Percentiles rank a stretch among this genome's conserved stretches.
Conservation (phyloP, 2,113 vertebrate species). For the Rafetus swinhoei region DNA sequence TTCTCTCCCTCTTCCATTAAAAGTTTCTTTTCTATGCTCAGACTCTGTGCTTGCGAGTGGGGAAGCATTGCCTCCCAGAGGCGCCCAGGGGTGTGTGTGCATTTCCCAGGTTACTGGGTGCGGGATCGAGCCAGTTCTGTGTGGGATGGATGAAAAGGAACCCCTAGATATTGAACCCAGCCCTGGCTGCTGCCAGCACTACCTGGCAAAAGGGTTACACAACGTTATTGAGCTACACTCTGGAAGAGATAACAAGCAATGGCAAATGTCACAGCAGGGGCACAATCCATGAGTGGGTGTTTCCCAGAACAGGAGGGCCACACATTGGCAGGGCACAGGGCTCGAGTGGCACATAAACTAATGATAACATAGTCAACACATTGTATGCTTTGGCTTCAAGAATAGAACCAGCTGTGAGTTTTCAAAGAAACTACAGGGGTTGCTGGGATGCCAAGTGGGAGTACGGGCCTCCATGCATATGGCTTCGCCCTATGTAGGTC, state of each 20-base stretch:
- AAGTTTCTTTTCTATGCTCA: too few relatives aligned
- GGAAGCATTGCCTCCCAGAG: too few relatives aligned
- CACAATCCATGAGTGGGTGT: not conserved
- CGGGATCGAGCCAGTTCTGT: too few relatives aligned
- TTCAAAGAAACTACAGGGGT: not conserved
- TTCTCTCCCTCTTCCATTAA: too few relatives aligned
- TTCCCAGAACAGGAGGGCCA: not conserved
- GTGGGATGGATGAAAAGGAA: too few relatives aligned
- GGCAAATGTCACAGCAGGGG: not conserved
- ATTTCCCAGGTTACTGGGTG: too few relatives aligned
- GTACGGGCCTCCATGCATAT: not conserved
- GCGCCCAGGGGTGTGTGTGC: too few relatives aligned
- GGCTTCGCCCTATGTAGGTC: not conserved
- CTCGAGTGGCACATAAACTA: not conserved
- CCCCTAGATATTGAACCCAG: too few relatives aligned
- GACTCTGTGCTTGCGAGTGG: too few relatives aligned
- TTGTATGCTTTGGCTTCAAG: not conserved
- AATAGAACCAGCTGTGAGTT: not conserved
- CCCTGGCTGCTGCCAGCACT: too few relatives aligned
- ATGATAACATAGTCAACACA: not conserved
- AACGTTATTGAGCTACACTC: not conserved
- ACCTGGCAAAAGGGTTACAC: too few relatives aligned
- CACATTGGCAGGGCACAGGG: not conserved
- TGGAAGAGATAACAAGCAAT: not conserved
- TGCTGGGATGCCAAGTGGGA: not conserved